Evolutionary conservation across 1,140 invertebrate genomes (phyloP), one percentile per base, ranked within the genome.

Genomic region (Philaenus spumarius): DNA sequence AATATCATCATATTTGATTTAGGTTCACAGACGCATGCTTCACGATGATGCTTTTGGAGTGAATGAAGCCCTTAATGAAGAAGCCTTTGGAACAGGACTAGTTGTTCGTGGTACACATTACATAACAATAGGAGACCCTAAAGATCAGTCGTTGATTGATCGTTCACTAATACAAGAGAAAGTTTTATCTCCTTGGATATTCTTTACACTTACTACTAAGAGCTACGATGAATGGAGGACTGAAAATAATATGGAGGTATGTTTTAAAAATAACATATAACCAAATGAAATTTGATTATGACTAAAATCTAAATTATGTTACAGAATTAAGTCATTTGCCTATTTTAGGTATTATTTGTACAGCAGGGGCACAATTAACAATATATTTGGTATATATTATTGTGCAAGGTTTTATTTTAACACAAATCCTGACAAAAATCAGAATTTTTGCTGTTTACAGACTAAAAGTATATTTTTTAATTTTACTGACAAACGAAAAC

Each of bases 1-100:
- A n/a, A n/a, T n/a, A n/a, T n/a, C n/a, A n/a, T n/a, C n/a, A n/a
- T n/a, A n/a, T n/a, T n/a, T 30, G 9, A 30, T 30, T 30, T 30
- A 30, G 89, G 61, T 96, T 22, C 95, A 98, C 70, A 80, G 95
- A 59, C 78, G 93, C 51, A 73, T 94, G 22, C 66, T 96, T 0
- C 76, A 82, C 56, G 95, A 99, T 69, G 96, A 98, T 74, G 85
- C 83, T 1, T 93, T 95, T 65, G 96, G 95, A 4, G 94, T 98
- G 0, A 87, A 78, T 0, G 95, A 99, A 77, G 81, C 95, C 0
- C 72, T 99, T 0, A 92, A 97, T 70, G 96, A 99, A 76, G 80
- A 78, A 1, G 92, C 82, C 0, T 83, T 76, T 62, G 82, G 83
- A 1, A 82, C 82, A 1, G 93, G 95, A 1, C 73, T 98, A 5